Evolutionary conservation across 2,888 invertebrate genomes (phyloP).

Genomic region (Caenorhabditis sp.): DNA sequence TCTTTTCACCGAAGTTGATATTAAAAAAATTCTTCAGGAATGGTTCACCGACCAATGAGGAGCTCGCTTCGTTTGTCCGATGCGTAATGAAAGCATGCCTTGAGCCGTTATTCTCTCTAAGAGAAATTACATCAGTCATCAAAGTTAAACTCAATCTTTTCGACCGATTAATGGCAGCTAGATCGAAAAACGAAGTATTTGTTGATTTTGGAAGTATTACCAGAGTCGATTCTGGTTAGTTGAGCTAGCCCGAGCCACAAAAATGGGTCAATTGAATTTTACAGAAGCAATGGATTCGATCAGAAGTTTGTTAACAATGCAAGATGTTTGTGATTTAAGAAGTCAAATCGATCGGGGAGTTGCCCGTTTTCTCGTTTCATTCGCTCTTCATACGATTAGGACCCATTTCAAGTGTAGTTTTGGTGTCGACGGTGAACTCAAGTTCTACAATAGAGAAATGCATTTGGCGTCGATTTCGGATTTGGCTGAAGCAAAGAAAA

Average conservation of each 20-base stretch:
- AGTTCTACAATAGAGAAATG: not conserved
- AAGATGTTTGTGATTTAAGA: not conserved
- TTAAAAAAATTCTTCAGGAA: too few species aligned
- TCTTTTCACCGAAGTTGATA: too few species aligned
- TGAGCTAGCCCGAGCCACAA: too few species aligned
- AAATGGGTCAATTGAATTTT: not conserved
- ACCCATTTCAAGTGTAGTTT: not conserved
- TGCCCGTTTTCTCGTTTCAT: not conserved
- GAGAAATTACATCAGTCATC: not conserved
- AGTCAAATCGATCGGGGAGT: not conserved
- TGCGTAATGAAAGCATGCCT: not conserved
- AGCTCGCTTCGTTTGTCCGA: not conserved
- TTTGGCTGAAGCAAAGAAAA: not conserved
- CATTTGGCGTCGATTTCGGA: not conserved
- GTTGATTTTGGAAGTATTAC: not conserved
- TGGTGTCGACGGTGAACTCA: not conserved
- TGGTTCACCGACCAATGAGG: not conserved
- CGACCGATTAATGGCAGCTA: not conserved
- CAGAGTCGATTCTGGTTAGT: not conserved
- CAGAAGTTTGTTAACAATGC: not conserved
- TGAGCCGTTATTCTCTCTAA: not conserved
- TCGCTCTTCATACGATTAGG: not conserved
- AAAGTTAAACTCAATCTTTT: not conserved
- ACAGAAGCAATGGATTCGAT: not conserved
- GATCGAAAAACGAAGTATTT: not conserved